Evolutionary conservation across 1,140 invertebrate genomes (phyloP), one percentile per base, ranked within the genome.

Genomic region (Neodiprion virginianus): DNA sequence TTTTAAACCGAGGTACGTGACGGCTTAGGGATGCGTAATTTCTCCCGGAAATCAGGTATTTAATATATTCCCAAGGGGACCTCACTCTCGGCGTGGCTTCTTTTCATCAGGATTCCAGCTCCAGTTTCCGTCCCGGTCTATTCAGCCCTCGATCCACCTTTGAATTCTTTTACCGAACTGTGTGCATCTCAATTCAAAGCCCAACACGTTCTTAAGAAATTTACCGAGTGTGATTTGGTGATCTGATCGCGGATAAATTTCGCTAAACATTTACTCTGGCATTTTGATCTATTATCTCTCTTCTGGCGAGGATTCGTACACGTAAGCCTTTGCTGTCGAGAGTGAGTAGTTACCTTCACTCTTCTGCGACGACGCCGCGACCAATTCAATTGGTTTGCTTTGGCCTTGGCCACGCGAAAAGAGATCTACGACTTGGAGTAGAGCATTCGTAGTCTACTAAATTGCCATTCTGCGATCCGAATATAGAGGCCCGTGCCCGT

Each of bases 1-100:
- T 61, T 40, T 40, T 61, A 61, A 61, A 61, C 53, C 53, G 4
- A 17, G 11, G 8, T 14, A 61, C 53, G 53, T 61, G 53, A 61
- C 53, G 53, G 53, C n/a, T 61, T 61, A 3, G n/a, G 53, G 53
- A 61, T 61, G 53, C 53, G 53, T 61, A 61, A 61, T 61, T 61
- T 61, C 8, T 5, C 8, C 11, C 11, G 53, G 53, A 61, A 61
- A 61, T 61, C 53, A 61, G 53, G 53, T 61, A 61, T 61, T 61
- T 61, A 61, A 61, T 61, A 61, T 61, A 61, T 61, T 61, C 53
- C 8, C 53, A 14, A 17, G 5, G 53, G 53, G 8, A 61, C 53
- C 11, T 61, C 5, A 61, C 53, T 61, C n/a, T 61, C n/a, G 28
- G 28, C 28, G 28, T 40, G 28, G 28, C 28, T 40, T 40, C 28